Base-by-base conservation (phyloP, 2,888 invertebrate genomes). In the Polymixis flavicincta region DNA sequence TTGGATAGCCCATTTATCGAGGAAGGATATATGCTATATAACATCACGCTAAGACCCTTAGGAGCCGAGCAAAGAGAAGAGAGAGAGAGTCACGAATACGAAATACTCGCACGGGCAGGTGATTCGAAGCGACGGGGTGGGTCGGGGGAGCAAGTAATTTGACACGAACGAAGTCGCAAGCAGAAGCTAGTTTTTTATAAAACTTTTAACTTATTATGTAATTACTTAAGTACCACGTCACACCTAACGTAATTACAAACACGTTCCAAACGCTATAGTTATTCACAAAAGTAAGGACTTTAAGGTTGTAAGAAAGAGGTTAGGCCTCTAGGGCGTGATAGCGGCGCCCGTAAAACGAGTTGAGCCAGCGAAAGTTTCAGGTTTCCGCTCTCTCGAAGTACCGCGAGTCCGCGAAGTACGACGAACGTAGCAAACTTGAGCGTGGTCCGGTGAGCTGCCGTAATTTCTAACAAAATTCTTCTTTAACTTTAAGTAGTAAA, bases 321-420 rank as follows among this genome's bases (percentile, higher is more conserved):
- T 91, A 91, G 92, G 91, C 91, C 94, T 93, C 94, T 81, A 82
- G 94, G 94, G 94, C 86, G 91, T 91, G 89, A 92, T 94, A 92
- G 88, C 89, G 83, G 87, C 83, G 83, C 87, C 91, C 87, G 88
- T 91, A 89, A 93, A 94, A 93, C 92, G 93, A 93, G 92, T 92
- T 89, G 90, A 88, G 89, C 87, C 88, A 82, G 89, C 85, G 84
- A 91, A 95, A 95, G 90, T 94, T 94, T 89, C 88, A 88, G 89
- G 89, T 88, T 91, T 88, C 84, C 89, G 88, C 90, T 89, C 89
- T 90, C 89, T 88, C 69, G 22, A 55, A 82, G 80, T 90, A 89
- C 92, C 89, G 90, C 82, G 67, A 68, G 48, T 50, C 92, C 89
- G 90, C 69, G 42, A 50, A 72, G 55, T 90, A 89, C 92, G 90